Evolutionary conservation across 2,113 vertebrate species (phyloP), one percentile per base, ranked within the genome.

Genomic region (Tricholaema leucomelas): DNA sequence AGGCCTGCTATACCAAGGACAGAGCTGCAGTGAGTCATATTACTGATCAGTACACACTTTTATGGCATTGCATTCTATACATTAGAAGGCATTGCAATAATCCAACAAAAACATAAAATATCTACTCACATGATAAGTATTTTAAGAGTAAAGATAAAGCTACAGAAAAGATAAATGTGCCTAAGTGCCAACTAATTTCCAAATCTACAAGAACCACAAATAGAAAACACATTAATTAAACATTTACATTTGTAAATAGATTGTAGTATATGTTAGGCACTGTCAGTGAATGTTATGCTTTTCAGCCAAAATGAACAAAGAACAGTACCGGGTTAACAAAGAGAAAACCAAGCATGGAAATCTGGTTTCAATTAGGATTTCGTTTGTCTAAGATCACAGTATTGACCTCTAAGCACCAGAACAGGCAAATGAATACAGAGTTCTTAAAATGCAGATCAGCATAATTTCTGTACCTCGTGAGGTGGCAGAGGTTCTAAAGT

Each of bases 401-500:
- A 69, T 35, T 48, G 88, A 56, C 7, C 6, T 28, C 30, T 24
- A 86, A 52, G 30, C 15, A 73, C 15, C 8, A 54, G 18, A 60
- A 56, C 64, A 46, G 12, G 25, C 15, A 70, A 91, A 38, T 10
- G 2, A 93, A 81, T 20, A 75, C 15, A 80, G 6, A 72, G 21
- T 15, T 69, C 15, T 74, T 59, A 77, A 55, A 69, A 56, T 24
- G 6, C 54, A 83, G 33, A 63, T 8, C 31, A 87, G 31, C 15
- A 11, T 15, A 2, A 50, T 86, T 82, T 93, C 67, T 59, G 81
- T 86, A 99, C 99, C 98, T 99, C 99, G 3, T 98, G 98, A 16
- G 97, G 87, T 3, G 99, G 98, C 90, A 99, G 96, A 5, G 99
- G 99, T 82, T 99, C 99, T 95, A 99, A 91, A 2, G 99, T 99